A percentile compares a stretch with the other conserved stretches of the same genome.
phyloP scores from a whole-genome alignment of 2,113 vertebrate genomes.

The Donacobius atricapilla region DNA sequence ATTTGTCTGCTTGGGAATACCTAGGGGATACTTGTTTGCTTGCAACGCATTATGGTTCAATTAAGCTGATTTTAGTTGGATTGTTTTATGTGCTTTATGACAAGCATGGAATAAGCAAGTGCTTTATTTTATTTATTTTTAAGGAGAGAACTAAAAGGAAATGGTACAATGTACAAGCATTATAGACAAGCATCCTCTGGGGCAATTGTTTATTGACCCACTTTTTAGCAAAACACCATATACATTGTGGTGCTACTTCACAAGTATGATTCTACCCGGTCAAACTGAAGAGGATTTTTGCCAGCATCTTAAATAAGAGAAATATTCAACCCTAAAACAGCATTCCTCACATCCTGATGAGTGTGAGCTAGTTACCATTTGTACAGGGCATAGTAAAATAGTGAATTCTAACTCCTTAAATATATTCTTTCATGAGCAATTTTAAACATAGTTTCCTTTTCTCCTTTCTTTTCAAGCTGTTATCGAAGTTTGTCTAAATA shows the following conservation, averaged over 20 bases:
- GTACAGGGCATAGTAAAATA: background rate
- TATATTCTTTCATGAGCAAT: background rate
- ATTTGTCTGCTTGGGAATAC: slow-evolving; percentile 53
- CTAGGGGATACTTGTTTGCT: slow-evolving; percentile 47
- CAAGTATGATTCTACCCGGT: background rate
- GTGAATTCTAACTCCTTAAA: background rate
- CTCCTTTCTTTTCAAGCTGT: background rate
- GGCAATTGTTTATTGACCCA: slow-evolving; percentile 28
- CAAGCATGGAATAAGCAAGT: slow-evolving; percentile 49
- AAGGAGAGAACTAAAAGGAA: slow-evolving; percentile 32
- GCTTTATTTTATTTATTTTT: slow-evolving; percentile 55
- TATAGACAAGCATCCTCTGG: background rate
- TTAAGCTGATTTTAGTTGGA: slow-evolving; percentile 64
- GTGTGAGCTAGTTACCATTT: background rate
- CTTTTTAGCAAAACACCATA: slow-evolving; percentile 34
- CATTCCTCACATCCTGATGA: background rate
- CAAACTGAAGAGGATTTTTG: background rate
- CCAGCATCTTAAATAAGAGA: background rate
- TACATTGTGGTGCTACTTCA: background rate
- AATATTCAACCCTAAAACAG: background rate
- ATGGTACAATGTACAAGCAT: background rate
- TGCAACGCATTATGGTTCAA: slow-evolving; percentile 39
- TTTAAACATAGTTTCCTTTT: background rate
- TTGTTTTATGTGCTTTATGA: slow-evolving; percentile 59
- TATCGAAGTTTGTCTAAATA: slow-evolving; percentile 4